A percentile compares a stretch with the other conserved stretches of the same genome.
Conservation (phyloP, 1,140 invertebrate species). For the Lepidurus arcticus region DNA sequence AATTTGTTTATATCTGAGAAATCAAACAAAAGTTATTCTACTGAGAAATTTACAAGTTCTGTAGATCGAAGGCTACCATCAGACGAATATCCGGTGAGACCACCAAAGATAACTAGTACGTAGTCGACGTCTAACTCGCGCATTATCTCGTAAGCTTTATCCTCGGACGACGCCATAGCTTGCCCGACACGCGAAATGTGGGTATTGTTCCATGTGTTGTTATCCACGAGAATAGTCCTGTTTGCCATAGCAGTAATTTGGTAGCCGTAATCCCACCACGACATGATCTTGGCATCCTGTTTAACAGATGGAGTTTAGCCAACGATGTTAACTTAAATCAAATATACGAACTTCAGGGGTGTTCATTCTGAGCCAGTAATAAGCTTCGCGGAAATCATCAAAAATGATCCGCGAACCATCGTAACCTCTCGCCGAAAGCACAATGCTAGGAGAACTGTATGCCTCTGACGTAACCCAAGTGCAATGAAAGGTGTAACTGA, state of each 20-base stretch:
- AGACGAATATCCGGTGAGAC: conserved; percentile 94
- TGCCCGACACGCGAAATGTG: conserved; percentile 95
- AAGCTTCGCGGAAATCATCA: conserved; percentile 96
- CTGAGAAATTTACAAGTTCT: conserved; percentile 39
- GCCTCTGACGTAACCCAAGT: conserved; percentile 99
- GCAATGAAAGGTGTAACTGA: conserved; percentile 92
- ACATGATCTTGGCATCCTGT: conserved; percentile 92
- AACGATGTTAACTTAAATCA: conserved; percentile 26
- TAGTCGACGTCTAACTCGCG: conserved; percentile 94
- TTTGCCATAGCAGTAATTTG: conserved; percentile 99
- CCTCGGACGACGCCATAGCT: conserved; percentile 94
- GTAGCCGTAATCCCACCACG: conserved; percentile 99
- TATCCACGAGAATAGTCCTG: conserved; percentile 95
- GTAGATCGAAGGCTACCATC: conserved; percentile 60
- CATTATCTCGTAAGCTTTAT: conserved; percentile 97
- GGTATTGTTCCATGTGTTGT: conserved; percentile 99
- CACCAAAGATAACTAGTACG: conserved; percentile 96
- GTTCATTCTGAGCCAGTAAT: conserved; percentile 96
- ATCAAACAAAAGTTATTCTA: conserved; percentile 21
- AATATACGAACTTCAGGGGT: conserved; percentile 65
- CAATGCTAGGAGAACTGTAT: conserved; percentile 95
- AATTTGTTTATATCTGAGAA: conserved; percentile 91
- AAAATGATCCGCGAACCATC: conserved; percentile 94
- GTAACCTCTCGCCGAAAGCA: conserved; percentile 86
- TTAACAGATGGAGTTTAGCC: conserved; percentile 34